phyloP scores from a whole-genome alignment of 1,140 invertebrate genomes.

The Sesamia nonagrioides region DNA sequence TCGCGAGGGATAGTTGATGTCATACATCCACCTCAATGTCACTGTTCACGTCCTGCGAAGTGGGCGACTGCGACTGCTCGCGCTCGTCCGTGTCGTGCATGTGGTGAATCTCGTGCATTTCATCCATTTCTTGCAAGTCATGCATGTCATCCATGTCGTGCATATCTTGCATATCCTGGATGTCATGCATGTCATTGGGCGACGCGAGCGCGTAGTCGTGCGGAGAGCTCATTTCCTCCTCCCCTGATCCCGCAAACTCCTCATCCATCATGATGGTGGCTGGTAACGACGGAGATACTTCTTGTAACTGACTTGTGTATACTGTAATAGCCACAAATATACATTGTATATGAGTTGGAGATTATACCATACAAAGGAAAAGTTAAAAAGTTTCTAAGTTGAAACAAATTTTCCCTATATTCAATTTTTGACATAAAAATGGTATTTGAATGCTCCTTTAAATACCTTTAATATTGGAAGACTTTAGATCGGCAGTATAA shows the following conservation, averaged over 20 bases:
- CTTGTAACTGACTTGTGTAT: slow-evolving; percentile 85
- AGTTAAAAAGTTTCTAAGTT: too few relatives aligned
- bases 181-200: slow-evolving; percentile 64
- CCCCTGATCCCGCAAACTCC: slow-evolving; percentile 71
- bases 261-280: slow-evolving; percentile 86
- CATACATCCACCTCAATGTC: slow-evolving; percentile 85
- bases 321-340: slow-evolving; percentile 64
- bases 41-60: slow-evolving; percentile 73
- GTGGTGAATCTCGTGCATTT: slow-evolving; percentile 52
- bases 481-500: slow-evolving; percentile 80
- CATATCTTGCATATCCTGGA: slow-evolving; percentile 68
- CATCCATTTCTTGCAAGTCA: slow-evolving; percentile 41
- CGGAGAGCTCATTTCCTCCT: slow-evolving; percentile 74
- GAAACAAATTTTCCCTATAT: too few relatives aligned
- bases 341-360: background rate
- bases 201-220: slow-evolving; percentile 74
- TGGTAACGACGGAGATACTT: slow-evolving; percentile 82
- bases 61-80: slow-evolving; percentile 63
- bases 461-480: slow-evolving; percentile 84
- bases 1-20: slow-evolving; percentile 71
- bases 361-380: too few relatives aligned
- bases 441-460: background rate
- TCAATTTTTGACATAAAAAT: too few relatives aligned
- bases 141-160: slow-evolving; percentile 64
- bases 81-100: slow-evolving; percentile 60